A percentile compares a stretch with the other conserved stretches of the same genome.
Conservation (phyloP, 2,113 vertebrate genomes). For the Cercocebus atys region DNA sequence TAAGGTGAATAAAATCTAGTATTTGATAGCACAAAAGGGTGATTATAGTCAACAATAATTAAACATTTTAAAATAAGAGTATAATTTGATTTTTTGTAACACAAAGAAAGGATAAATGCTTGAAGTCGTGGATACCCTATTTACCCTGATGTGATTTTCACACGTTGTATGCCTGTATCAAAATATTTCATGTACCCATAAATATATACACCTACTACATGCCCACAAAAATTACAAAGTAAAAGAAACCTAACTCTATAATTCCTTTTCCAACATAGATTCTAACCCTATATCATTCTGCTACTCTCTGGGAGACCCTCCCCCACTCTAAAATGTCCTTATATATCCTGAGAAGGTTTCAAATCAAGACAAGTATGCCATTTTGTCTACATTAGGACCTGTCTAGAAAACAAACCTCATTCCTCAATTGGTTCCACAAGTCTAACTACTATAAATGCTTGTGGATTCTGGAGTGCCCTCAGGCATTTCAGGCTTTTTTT, state of each 20-base stretch:
- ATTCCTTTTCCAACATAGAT: constrained; percentile 10
- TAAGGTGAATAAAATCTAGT: too few species aligned
- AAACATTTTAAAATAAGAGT: too few species aligned
- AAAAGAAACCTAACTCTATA: background rate
- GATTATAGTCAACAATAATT: too few species aligned
- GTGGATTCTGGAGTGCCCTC: background rate
- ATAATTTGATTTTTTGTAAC: too few species aligned
- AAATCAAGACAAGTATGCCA: background rate
- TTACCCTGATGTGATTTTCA: too few species aligned
- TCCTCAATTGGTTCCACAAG: background rate
- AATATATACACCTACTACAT: too few species aligned
- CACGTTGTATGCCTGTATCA: too few species aligned
- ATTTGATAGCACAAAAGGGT: too few species aligned
- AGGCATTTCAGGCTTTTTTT: background rate
- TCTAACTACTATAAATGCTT: background rate
- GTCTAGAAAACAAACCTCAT: background rate
- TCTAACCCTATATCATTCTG: background rate
- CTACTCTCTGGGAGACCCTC: background rate
- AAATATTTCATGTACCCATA: too few species aligned
- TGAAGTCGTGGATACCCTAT: too few species aligned
- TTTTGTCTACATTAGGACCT: background rate
- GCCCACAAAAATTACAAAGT: background rate
- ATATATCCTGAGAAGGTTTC: background rate
- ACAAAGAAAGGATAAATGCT: too few species aligned
- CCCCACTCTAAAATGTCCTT: background rate